Evolutionary conservation across 2,797 vertebrate species (phyloP).

Genomic region (Buceros bicornis): DNA sequence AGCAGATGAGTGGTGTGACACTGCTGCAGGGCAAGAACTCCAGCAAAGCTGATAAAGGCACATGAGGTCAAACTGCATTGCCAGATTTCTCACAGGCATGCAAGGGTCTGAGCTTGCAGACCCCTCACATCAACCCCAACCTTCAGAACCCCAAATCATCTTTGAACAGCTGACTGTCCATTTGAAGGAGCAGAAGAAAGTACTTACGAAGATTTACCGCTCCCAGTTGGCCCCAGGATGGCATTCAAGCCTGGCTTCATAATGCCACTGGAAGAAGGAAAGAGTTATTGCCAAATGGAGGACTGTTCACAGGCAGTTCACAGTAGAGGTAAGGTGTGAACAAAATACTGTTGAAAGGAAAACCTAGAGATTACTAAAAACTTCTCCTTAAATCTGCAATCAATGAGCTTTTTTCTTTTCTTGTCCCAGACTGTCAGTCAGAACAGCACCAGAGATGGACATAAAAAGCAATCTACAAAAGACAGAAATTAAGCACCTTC

Average conservation of each 20-base stretch:
- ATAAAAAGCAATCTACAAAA: not conserved
- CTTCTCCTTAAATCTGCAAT: not conserved
- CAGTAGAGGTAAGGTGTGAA: not conserved
- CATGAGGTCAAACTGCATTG: not conserved
- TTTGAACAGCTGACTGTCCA: not conserved
- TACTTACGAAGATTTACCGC: slow-evolving; percentile 90
- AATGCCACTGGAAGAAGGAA: slow-evolving; percentile 82
- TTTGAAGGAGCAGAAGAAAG: slow-evolving; percentile 10
- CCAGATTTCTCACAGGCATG: not conserved
- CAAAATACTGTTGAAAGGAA: not conserved
- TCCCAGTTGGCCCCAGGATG: slow-evolving; percentile 87
- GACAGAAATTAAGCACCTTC: not conserved
- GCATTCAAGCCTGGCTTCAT: slow-evolving; percentile 89
- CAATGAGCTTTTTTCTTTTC: not conserved
- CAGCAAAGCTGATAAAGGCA: not conserved
- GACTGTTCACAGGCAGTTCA: not conserved
- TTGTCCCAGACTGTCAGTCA: not conserved
- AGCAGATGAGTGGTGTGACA: not conserved
- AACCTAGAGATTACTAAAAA: slow-evolving; percentile 3
- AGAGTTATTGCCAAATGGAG: slow-evolving; percentile 12
- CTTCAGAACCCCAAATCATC: not conserved
- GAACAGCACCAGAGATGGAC: not conserved
- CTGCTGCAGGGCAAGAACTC: not conserved
- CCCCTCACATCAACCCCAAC: not conserved
- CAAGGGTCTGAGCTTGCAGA: not conserved